Conservation (phyloP, 2,888 invertebrate species). For the Drosophila flavopinicola region DNA sequence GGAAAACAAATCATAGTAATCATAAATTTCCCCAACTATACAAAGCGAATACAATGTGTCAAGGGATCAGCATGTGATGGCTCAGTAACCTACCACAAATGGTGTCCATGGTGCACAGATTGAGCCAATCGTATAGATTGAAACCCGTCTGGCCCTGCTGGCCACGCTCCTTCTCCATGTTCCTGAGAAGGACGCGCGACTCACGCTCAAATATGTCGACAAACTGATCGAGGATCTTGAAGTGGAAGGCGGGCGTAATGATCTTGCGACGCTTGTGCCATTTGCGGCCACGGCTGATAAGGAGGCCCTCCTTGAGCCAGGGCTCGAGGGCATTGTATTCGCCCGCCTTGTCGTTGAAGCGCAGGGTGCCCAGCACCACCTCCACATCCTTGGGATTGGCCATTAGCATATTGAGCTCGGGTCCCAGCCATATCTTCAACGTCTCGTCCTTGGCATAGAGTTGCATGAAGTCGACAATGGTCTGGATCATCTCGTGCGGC, state of each 20-base stretch:
- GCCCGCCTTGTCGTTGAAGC: constrained; percentile 85
- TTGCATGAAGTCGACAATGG: constrained; percentile 82
- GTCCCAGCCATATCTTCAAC: constrained; percentile 81
- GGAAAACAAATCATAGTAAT: too few relatives aligned
- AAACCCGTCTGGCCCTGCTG: constrained; percentile 86
- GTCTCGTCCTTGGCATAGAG: constrained; percentile 66
- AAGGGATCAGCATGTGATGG: not conserved
- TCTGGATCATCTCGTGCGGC: constrained; percentile 81
- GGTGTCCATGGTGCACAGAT: constrained; percentile 87
- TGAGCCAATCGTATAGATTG: constrained; percentile 87
- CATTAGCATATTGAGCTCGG: constrained; percentile 79
- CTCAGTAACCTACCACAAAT: constrained; percentile 86
- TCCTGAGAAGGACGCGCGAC: constrained; percentile 86
- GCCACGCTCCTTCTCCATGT: constrained; percentile 85
- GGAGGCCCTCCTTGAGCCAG: constrained; percentile 86
- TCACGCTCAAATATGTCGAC: constrained; percentile 89
- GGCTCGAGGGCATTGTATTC: constrained; percentile 85
- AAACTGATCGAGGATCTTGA: constrained; percentile 90
- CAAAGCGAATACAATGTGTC: too few relatives aligned
- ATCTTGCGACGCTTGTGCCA: constrained; percentile 87
- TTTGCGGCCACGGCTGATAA: constrained; percentile 84
- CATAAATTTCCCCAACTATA: too few relatives aligned
- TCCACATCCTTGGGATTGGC: constrained; percentile 79
- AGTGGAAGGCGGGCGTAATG: constrained; percentile 92
- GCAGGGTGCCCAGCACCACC: constrained; percentile 80